phyloP scores from a whole-genome alignment of 2,113 vertebrate genomes.

The Miniopterus natalensis region DNA sequence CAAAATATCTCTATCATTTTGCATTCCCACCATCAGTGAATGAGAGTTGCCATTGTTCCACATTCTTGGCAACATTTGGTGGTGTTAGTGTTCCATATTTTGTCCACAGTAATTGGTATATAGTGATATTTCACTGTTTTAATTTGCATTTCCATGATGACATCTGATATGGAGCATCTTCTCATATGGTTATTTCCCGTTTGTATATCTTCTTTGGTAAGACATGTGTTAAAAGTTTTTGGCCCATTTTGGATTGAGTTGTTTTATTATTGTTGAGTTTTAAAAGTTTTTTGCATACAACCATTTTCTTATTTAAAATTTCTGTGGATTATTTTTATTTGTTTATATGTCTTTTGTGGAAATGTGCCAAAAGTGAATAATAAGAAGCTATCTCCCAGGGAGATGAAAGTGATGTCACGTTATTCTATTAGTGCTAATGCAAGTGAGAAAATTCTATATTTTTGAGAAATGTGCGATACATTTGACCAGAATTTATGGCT shows the following conservation, averaged over 20 bases:
- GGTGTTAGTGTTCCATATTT: not conserved
- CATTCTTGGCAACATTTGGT: not conserved
- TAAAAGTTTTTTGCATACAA: not conserved
- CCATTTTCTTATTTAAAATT: not conserved
- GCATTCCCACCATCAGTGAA: not conserved
- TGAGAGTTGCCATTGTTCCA: not conserved
- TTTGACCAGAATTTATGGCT: not conserved
- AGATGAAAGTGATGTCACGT: not conserved
- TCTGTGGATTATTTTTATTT: not conserved
- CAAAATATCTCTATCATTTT: not conserved
- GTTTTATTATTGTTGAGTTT: not conserved
- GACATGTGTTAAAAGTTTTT: not conserved
- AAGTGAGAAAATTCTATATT: not conserved
- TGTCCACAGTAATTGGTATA: not conserved
- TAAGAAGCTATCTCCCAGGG: conserved; percentile 1
- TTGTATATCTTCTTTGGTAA: not conserved
- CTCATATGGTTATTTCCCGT: not conserved
- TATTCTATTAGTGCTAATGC: not conserved
- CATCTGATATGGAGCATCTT: not conserved
- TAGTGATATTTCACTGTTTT: not conserved
- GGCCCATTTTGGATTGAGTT: not conserved
- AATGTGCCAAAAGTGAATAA: not conserved
- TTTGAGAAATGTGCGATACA: not conserved
- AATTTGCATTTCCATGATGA: not conserved
- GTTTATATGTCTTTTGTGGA: not conserved